Conservation (phyloP, 2,888 invertebrate genomes). For the Dolichopus griseipennis region DNA sequence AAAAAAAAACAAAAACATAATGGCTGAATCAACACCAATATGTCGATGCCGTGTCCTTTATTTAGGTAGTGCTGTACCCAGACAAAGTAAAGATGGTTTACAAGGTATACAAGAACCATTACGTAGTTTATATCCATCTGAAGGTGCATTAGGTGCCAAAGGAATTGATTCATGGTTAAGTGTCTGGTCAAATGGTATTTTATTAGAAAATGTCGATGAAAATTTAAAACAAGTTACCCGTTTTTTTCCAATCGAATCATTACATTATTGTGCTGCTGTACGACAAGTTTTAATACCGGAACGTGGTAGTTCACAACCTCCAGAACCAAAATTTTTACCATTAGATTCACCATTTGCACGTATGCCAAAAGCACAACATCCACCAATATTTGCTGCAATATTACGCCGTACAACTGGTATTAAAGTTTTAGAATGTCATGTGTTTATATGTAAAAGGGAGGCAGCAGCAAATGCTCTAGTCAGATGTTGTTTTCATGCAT, state of each 20-base stretch:
- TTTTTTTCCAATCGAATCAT: slow-evolving; percentile 90
- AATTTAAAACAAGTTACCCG: slow-evolving; percentile 87
- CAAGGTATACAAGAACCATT: slow-evolving; percentile 96
- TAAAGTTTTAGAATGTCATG: slow-evolving; percentile 97
- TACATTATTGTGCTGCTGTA: slow-evolving; percentile 94
- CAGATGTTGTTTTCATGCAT: slow-evolving; percentile 94
- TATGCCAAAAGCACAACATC: slow-evolving; percentile 85
- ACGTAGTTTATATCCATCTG: slow-evolving; percentile 90
- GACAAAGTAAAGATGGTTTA: slow-evolving; percentile 94
- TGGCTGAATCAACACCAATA: slow-evolving; percentile 80
- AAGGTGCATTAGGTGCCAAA: slow-evolving; percentile 77
- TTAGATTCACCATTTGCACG: slow-evolving; percentile 94
- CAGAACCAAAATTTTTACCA: slow-evolving; percentile 82
- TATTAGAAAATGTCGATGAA: slow-evolving; percentile 93
- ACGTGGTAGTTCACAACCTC: slow-evolving; percentile 53
- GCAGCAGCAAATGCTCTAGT: slow-evolving; percentile 97
- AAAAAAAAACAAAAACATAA: slow-evolving; percentile 29
- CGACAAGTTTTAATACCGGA: slow-evolving; percentile 69
- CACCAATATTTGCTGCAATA: slow-evolving; percentile 94
- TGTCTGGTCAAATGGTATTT: slow-evolving; percentile 93
- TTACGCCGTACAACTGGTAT: slow-evolving; percentile 91
- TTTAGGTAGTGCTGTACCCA: slow-evolving; percentile 91
- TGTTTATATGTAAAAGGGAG: slow-evolving; percentile 93
- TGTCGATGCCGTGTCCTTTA: slow-evolving; percentile 95
- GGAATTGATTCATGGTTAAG: slow-evolving; percentile 95